Evolutionary conservation across 2,888 invertebrate genomes (phyloP), one percentile per base, ranked within the genome.

Genomic region (Cephus rjabovi): DNA sequence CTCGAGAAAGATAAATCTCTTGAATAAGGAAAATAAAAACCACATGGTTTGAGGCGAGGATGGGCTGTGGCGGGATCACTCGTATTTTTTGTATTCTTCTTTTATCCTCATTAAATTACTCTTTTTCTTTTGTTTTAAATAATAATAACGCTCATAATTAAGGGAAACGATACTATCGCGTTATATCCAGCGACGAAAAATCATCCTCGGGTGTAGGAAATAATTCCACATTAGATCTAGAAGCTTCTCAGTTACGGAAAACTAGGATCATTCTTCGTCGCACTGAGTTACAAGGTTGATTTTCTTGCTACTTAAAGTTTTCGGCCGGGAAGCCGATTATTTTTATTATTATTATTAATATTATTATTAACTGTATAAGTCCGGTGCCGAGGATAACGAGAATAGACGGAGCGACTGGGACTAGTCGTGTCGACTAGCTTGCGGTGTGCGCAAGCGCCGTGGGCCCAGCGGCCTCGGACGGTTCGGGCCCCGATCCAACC

Each of bases 361-460:
- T 56, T 56, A 56, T 56, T 56, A 56, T 56, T 56, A 56, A 56
- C 56, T 56, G 56, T 56, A 56, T 56, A 56, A 56, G 56, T 56
- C 56, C 56, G 56, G 56, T 56, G 56, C 56, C 56, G 23, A 56
- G 56, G 56, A 56, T 56, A 56, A 56, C 23, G 56, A 56, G 56
- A 82, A 83, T 83, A 88, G 87, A 88, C 89, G 87, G 85, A 90
- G 89, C 90, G 89, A 90, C 90, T 89, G 89, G 56, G 89, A 90
- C 90, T 90, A 90, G 90, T 89, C 90, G 89, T 87, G 80, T 81
- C 87, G 90, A 91, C 91, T 91, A 91, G 90, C 87, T 91, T 91
- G 90, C 91, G 90, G 90, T 90, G 86, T 90, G 89, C 90, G 89
- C 91, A 91, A 90, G 90, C 89, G 89, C 90, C 89, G 86, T 90